Percentiles rank a stretch among this genome's conserved stretches.
These are phyloP conservation scores for Crotalus tigris DNA, from an alignment of 2,113 vertebrate genomes.

Conservation along the genomic window DNA sequence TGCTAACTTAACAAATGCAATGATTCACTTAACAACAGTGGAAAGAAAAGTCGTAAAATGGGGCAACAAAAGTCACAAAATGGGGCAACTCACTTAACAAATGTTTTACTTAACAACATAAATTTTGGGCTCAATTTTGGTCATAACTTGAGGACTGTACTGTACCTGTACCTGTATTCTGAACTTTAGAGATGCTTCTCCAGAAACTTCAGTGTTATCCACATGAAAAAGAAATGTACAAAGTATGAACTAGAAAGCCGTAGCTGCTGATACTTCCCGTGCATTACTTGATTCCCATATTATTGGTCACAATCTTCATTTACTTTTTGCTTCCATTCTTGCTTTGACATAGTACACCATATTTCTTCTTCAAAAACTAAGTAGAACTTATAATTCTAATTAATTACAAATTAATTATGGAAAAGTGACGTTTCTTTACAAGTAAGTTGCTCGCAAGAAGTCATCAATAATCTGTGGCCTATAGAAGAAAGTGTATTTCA, in stretches of 20 bases:
- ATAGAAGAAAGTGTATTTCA: neutral
- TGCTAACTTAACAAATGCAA: neutral
- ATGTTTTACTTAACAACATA: neutral
- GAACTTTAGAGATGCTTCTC: neutral
- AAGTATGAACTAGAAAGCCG: neutral
- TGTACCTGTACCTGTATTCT: neutral
- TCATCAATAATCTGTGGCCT: neutral
- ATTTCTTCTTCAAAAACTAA: neutral
- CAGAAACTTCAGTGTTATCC: neutral
- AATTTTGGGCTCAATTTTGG: neutral
- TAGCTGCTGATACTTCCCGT: neutral
- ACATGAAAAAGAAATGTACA: neutral
- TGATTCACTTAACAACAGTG: neutral
- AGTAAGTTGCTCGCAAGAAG: neutral
- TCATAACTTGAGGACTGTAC: neutral
- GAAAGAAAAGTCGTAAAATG: neutral
- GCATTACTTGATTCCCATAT: neutral
- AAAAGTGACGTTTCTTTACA: neutral
- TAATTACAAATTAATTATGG: neutral
- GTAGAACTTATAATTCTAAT: neutral
- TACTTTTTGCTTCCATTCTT: neutral
- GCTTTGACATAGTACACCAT: neutral
- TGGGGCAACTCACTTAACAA: neutral
- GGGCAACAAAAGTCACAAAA: neutral
- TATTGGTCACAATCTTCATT: neutral